Percentiles rank a stretch among this genome's conserved stretches.
These are phyloP conservation scores for Uria aalge DNA, from an alignment of 2,113 vertebrate genomes.

Conservation along the genomic window DNA sequence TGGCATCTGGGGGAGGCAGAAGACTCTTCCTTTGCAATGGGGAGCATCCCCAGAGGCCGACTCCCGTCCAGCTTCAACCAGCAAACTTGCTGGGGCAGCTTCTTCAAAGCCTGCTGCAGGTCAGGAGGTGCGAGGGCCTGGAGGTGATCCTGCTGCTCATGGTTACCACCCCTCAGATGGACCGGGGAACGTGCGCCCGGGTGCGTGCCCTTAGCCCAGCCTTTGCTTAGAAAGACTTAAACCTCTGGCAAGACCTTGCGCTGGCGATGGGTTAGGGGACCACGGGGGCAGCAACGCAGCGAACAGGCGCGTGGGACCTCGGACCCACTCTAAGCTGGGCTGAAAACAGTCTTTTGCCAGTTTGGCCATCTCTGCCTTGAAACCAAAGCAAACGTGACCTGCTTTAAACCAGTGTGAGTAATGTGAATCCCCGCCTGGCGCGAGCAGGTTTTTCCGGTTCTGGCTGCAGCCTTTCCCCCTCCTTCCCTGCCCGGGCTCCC, in stretches of 20 bases:
- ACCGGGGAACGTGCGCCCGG: rapidly evolving
- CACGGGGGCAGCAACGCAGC: rapidly evolving
- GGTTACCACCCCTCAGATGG: not conserved
- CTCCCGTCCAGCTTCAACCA: not conserved
- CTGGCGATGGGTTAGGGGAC: not conserved
- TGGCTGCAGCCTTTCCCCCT: not conserved
- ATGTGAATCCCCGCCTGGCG: not conserved
- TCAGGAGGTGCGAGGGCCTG: rapidly evolving
- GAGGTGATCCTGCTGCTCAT: rapidly evolving
- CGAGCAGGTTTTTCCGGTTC: constrained; percentile 63
- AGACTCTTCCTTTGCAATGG: not conserved
- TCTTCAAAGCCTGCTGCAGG: not conserved
- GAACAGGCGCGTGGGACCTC: rapidly evolving
- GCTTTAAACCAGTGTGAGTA: constrained; percentile 20
- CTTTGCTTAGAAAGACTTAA: not conserved
- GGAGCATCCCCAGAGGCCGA: not conserved
- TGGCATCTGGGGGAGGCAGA: not conserved
- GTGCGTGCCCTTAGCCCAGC: not conserved
- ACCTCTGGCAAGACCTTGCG: not conserved
- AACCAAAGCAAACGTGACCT: constrained; percentile 18
- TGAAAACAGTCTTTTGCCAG: not conserved
- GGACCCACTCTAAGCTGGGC: not conserved
- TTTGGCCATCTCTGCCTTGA: constrained; percentile 6
- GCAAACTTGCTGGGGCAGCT: not conserved
- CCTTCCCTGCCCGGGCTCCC: not conserved